Evolutionary conservation across 2,888 invertebrate genomes (phyloP), one percentile per base, ranked within the genome.

Genomic region (Eupithecia subfuscata): DNA sequence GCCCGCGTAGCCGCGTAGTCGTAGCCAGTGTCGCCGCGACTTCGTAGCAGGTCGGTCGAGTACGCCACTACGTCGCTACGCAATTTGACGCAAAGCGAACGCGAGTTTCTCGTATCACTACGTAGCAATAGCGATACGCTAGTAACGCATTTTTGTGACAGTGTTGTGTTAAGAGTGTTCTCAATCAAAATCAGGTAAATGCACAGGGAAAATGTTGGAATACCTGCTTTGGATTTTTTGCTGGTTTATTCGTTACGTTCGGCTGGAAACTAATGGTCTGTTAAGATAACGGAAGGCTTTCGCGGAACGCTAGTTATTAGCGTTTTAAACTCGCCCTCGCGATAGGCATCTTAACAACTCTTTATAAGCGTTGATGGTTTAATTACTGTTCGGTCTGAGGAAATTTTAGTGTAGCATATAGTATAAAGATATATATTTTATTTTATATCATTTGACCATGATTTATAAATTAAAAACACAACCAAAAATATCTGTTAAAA

Each of bases 21-120:
- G 91, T 92, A 91, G 91, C 86, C 92, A 94, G 94, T 94, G 88
- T 89, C 88, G 87, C 85, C 89, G 90, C 89, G 89, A 87, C 91
- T 81, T 82, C 91, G 92, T 92, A 91, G 91, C 89, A 80, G 85
- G 83, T 79, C 88, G 88, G 93, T 87, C 92, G 77, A 69, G 68
- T 79, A 76, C 76, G 69, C 72, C 83, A 84, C 85, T 84, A 87
- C 86, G 83, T 74, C 75, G 81, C 82, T 82, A 83, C 84, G 79
- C 77, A 76, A 63, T 69, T 74, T 70, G 78, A 70, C 78, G 75
- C 75, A 78, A 78, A 77, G 70, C 77, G 80, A 69, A 75, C 82
- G 82, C 82, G 82, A 78, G 77, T 79, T 81, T 79, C 79, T 76
- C 34, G 34, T 80, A 63, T 30, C 63, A 30, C 34, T 78, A 73